Base-by-base conservation (phyloP, 2,113 vertebrate genomes). In the Perccottus glenii region DNA sequence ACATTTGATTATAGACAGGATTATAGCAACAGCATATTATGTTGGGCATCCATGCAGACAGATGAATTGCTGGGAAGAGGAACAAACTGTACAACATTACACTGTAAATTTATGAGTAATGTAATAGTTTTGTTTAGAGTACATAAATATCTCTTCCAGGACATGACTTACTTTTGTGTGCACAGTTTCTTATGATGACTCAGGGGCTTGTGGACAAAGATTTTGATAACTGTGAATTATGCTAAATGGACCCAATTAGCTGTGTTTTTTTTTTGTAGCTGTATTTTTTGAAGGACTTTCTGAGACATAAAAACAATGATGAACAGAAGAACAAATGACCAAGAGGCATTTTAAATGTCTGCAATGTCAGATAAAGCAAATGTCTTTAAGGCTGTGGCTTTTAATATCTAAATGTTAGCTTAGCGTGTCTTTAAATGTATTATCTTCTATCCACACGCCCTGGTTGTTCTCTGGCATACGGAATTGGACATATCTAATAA, bases 191-290 rank as follows among this genome's bases (percentile, higher is more conserved):
- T 32, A 51, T 27, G 8, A 9, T 11, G 19, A 51, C 10, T 51
- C 49, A 51, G 27, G 19, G 49, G 11, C 11, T 11, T 52, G 19
- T 52, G 19, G 11, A 10, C 50, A 59, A 63, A 40, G 50, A 33
- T 52, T 32, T 33, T 27, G 33, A 52, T 33, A 33, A 9, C 9
- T 65, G 43, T 15, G 48, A 49, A 50, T 36, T 38, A 50, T 9
- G 16, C 40, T 42, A n/a, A 15, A 56, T 43, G n/a, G 27, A 57
- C n/a, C 45, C 67, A 60, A 61, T 57, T 46, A 70, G 11, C 15
- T 53, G 47, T 42, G n/a, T 0, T 1, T 47, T 5, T 35, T 43
- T 67, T 47, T 27, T 43, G 53, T 65, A 15, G 9, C 5, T 35
- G 9, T 58, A 11, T 53, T 51, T 53, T 51, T 62, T 52, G 14